Conservation (phyloP, 2,113 vertebrate genomes). For the Pelecanoides urinatrix region DNA sequence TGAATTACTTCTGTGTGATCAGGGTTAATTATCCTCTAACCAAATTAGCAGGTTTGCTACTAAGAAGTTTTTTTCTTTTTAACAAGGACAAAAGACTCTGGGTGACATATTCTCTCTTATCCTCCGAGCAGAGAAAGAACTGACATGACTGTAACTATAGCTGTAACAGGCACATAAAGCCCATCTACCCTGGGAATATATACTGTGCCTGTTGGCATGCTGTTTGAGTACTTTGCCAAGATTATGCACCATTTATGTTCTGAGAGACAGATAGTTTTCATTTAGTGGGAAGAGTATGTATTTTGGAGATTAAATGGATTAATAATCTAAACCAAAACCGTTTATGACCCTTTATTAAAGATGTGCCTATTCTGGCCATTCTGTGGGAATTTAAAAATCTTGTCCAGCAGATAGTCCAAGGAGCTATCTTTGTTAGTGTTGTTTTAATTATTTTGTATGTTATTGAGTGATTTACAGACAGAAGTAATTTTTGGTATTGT, state of each 20-base stretch:
- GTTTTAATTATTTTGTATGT: neutral
- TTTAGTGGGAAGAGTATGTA: neutral
- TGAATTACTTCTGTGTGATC: conserved; percentile 42
- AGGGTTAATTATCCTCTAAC: conserved; percentile 14
- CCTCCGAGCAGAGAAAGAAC: neutral
- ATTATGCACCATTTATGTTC: neutral
- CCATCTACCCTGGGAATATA: neutral
- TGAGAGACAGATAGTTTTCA: neutral
- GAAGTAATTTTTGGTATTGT: neutral
- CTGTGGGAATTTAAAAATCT: neutral
- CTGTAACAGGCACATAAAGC: neutral
- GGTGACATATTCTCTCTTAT: neutral
- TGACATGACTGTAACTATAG: neutral
- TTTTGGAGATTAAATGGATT: conserved; percentile 10
- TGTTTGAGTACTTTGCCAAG: neutral
- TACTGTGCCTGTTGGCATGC: neutral
- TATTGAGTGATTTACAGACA: neutral
- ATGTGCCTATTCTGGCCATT: neutral
- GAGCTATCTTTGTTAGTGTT: neutral
- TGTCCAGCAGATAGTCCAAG: neutral
- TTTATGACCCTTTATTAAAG: neutral
- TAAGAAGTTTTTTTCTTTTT: neutral
- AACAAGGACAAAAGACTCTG: neutral
- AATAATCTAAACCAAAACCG: neutral
- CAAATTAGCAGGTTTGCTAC: conserved; percentile 24